A percentile compares a stretch with the other conserved stretches of the same genome.
Conservation (phyloP, 2,113 vertebrate genomes). For the Falco punctatus region DNA sequence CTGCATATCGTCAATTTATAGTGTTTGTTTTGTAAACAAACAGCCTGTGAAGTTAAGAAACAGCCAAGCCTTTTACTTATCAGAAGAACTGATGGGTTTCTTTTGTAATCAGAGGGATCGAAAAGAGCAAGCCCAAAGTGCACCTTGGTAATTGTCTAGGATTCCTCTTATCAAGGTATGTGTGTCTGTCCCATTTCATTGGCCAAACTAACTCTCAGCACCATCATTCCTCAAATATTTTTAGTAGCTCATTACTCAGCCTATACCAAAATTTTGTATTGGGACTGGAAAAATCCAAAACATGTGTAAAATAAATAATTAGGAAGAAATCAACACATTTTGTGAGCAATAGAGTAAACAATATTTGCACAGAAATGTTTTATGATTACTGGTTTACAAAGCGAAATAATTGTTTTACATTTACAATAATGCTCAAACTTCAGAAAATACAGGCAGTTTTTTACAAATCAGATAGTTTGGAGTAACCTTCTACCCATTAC, state of each 20-base stretch:
- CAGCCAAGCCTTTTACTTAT: slow-evolving; percentile 17
- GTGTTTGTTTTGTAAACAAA: slow-evolving; percentile 23
- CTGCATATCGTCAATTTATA: neutral
- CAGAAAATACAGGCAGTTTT: neutral
- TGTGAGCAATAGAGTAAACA: neutral
- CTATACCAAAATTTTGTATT: neutral
- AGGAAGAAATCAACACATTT: neutral
- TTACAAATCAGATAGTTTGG: neutral
- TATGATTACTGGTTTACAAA: neutral
- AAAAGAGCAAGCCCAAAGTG: slow-evolving; percentile 61
- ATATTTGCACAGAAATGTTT: neutral
- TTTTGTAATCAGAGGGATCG: slow-evolving; percentile 46
- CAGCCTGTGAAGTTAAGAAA: neutral
- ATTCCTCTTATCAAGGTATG: slow-evolving; percentile 63
- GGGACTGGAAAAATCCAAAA: neutral
- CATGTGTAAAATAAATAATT: neutral
- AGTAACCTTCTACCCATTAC: neutral
- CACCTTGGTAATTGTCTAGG: slow-evolving; percentile 58
- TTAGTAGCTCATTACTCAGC: neutral
- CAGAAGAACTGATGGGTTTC: slow-evolving; percentile 26
- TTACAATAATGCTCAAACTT: neutral
- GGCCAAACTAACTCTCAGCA: slow-evolving; percentile 31
- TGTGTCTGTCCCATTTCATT: slow-evolving; percentile 61
- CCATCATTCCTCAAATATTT: neutral
- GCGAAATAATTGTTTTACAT: neutral